These are phyloP conservation scores for Martes martes DNA, from an alignment of 2,113 vertebrate species.

Conservation along the genomic window DNA sequence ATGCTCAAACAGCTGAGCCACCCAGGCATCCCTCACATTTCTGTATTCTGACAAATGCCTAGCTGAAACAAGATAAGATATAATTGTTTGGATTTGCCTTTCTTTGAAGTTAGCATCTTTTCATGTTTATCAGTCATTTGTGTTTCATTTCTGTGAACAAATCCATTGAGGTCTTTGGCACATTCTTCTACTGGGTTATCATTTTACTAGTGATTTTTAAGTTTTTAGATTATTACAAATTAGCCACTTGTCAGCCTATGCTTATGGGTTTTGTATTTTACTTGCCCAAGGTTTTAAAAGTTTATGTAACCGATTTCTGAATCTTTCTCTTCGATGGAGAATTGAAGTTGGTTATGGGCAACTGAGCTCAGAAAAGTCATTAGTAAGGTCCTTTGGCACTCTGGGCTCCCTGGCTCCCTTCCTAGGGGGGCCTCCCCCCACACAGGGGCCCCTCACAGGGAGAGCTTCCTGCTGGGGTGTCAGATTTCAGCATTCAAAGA, in stretches of 20 bases:
- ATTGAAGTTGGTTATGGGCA: neutral
- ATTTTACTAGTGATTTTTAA: conserved; percentile 33
- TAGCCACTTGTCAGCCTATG: neutral
- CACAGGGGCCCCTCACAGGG: neutral
- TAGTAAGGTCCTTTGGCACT: neutral
- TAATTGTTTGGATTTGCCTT: conserved; percentile 25
- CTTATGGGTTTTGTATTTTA: neutral
- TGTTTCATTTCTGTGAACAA: conserved; percentile 31
- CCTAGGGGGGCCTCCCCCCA: neutral
- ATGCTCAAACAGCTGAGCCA: neutral
- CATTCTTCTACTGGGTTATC: conserved; percentile 10
- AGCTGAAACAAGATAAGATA: conserved; percentile 12
- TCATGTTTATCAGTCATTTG: neutral
- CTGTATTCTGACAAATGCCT: conserved; percentile 11
- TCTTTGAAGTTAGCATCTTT: conserved; percentile 39
- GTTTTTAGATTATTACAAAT: conserved; percentile 23
- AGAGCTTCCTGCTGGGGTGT: neutral
- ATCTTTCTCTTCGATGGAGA: conserved; percentile 11
- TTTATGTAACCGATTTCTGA: neutral
- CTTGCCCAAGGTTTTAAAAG: neutral
- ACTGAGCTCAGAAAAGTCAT: conserved; percentile 37
- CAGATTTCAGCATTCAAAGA: conserved; percentile 54
- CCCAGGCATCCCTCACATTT: neutral
- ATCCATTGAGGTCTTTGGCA: conserved; percentile 9
- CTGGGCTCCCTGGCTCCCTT: neutral